Base-by-base conservation (phyloP, 2,797 vertebrate genomes). In the Macropus fuliginosus region DNA sequence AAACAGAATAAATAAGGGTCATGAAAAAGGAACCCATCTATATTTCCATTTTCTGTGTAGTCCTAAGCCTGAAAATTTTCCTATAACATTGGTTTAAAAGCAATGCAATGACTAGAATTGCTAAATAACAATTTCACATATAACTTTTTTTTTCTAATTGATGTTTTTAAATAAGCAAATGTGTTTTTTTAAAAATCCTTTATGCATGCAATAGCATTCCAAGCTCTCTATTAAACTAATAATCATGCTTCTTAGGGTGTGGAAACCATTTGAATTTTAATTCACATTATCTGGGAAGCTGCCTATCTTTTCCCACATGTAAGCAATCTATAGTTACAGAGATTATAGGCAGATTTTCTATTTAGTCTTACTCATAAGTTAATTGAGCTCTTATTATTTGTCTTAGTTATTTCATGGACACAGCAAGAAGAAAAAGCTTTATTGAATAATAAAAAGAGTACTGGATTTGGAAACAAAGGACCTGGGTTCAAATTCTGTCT, bases 1-100 rank as follows among this genome's bases (percentile, higher is more conserved):
- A 96, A 96, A 96, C 46, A 12, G 92, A 97, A 98, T 93, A 96
- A 96, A 81, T 40, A 40, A 46, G 66, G n/a, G n/a, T 46, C 18
- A 46, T 81, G n/a, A 46, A 81, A 95, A 90, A 16, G 54, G 94
- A 96, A 11, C 24, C 16, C 24, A 92, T 24, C 3, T 29, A 24
- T 90, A 74, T 24, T 95, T 97, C 93, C 89, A 62, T 57, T 56
- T 12, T n/a, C 5, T 97, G 40, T 28, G 81, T 55, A 93, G 89
- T 50, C 57, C 55, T 34, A n/a, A 50, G 46, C 81, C 93, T 95
- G 1, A 87, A 93, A 94, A 57, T 54, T 93, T 93, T 97, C 74
- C 55, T 94, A 40, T 52, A 94, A 57, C n/a, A 92, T 93, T 95
- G 91, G 93, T 91, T 31, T 34, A 90, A 97, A 87, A 21, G 31